Evolutionary conservation across 1,140 invertebrate species (phyloP).

Genomic region (Drosophila sturtevanti): DNA sequence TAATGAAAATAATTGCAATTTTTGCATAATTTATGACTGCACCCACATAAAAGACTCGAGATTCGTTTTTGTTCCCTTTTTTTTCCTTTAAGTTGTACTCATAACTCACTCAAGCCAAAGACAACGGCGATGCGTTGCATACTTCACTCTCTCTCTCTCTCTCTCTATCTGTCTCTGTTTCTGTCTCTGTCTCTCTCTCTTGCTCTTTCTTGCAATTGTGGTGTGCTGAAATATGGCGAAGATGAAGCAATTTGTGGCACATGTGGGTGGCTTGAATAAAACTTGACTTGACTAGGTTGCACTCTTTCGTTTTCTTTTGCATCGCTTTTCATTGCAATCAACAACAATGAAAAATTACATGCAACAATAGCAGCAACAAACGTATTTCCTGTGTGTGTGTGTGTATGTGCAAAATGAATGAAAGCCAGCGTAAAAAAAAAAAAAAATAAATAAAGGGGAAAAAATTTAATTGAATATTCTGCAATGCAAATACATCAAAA

Average conservation of each 20-base stretch:
- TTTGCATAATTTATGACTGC: conserved; percentile 68
- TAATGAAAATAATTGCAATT: conserved; percentile 78
- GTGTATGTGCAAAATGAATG: conserved; percentile 57
- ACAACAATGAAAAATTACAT: conserved; percentile 73
- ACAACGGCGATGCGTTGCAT: conserved; percentile 31
- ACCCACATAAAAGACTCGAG: conserved; percentile 17
- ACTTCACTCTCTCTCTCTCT: background rate
- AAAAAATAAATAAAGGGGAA: conserved; percentile 1
- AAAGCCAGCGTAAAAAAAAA: conserved; percentile 39
- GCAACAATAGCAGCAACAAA: conserved; percentile 39
- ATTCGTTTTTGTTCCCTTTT: background rate
- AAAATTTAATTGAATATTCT: conserved; percentile 38
- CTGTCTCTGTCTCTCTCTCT: background rate
- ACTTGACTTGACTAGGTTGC: conserved; percentile 16
- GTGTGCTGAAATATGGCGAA: conserved; percentile 36
- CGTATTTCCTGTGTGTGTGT: conserved; percentile 68
- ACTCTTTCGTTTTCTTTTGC: conserved; percentile 13
- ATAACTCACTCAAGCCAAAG: conserved; percentile 49
- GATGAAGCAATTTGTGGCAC: conserved; percentile 69
- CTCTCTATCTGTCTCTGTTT: background rate
- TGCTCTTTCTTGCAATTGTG: background rate
- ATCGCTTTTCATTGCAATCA: conserved; percentile 63
- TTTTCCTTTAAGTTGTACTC: conserved; percentile 2
- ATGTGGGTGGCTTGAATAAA: conserved; percentile 66
- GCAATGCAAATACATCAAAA: conserved; percentile 35